These are phyloP conservation scores for Falco biarmicus DNA, from an alignment of 2,797 vertebrate species.

Conservation along the genomic window DNA sequence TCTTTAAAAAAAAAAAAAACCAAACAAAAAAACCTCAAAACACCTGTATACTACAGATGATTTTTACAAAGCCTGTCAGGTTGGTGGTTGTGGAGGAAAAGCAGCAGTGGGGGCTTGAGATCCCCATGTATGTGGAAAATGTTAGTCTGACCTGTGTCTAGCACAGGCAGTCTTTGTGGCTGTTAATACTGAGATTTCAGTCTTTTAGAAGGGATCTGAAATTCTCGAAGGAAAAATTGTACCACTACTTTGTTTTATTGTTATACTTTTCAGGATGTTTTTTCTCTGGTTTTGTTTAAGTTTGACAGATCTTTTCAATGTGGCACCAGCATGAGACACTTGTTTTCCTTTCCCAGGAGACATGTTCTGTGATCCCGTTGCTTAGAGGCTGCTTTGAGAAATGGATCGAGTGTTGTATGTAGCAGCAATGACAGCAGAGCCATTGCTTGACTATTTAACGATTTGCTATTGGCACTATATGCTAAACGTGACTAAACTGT, in stretches of 20 bases:
- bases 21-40: not conserved
- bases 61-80: slow-evolving; percentile 7
- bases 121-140: not conserved
- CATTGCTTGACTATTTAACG: not conserved
- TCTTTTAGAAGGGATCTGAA: not conserved
- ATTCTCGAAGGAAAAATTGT: not conserved
- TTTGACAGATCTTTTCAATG: not conserved
- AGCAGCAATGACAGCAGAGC: slow-evolving; percentile 1
- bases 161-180: not conserved
- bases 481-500: not conserved
- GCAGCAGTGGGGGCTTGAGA: not conserved
- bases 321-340: not conserved
- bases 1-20: not conserved
- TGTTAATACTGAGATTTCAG: not conserved
- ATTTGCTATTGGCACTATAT: not conserved
- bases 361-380: not conserved
- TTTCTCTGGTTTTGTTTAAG: not conserved
- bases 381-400: slow-evolving; percentile 18
- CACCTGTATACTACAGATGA: not conserved
- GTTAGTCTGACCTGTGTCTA: not conserved
- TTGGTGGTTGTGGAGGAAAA: not conserved
- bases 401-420: not conserved
- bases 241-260: not conserved
- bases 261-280: not conserved
- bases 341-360: not conserved